Evolutionary conservation across 1,140 invertebrate species (phyloP), one percentile per base, ranked within the genome.

Genomic region (Wasmannia auropunctata): DNA sequence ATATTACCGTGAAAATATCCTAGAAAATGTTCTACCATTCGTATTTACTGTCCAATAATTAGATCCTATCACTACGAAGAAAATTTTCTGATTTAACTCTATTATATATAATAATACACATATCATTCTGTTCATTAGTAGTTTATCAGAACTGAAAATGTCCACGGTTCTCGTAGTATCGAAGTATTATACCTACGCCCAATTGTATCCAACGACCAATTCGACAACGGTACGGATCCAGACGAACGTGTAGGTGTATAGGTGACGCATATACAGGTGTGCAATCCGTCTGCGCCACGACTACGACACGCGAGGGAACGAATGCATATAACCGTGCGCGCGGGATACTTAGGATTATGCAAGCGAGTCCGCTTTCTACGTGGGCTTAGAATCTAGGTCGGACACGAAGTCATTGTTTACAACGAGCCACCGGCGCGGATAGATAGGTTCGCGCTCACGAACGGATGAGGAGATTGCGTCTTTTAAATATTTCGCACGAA

Each of bases 321-420:
- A 76, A 85, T 56, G 86, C 67, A 77, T 74, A 65, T 75, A 46
- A 84, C 65, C 31, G n/a, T 86, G 70, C 31, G 62, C 54, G 63
- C 60, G 76, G 58, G 63, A 83, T 56, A 75, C 62, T 86, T 86
- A 74, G 77, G 89, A 91, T 93, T 93, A 92, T 93, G 91, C 92
- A 92, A 93, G 92, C 86, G 74, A 91, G 87, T 92, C 91, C 89
- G 91, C 92, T 93, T 93, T 93, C 91, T 92, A 93, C 92, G 91
- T 91, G 87, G 92, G 91, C 81, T 93, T 92, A 91, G 91, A 93
- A 93, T 93, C 92, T 93, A 87, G 93, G 92, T 93, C 93, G 92
- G 87, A 69, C 86, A 87, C 87, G 74, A 85, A 91, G 87, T 92
- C 92, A 93, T 93, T 93, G 93, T 93, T 93, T 92, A 93, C 89